A percentile compares a stretch with the other conserved stretches of the same genome.
These are phyloP conservation scores for Theretra japonica DNA, from an alignment of 2,888 invertebrate genomes.

Conservation along the genomic window DNA sequence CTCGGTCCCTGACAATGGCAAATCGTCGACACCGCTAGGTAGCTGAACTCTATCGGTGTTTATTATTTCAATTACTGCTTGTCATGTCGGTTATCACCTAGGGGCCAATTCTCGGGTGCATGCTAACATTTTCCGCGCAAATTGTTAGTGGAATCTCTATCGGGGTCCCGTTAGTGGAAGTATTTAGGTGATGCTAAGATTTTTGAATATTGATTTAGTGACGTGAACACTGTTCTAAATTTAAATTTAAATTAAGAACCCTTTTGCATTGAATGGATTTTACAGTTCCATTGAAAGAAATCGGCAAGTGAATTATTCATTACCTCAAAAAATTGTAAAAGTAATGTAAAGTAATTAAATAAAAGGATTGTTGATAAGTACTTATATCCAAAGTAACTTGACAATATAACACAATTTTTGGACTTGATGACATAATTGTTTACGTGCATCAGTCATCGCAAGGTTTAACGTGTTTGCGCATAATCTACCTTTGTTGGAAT, in stretches of 20 bases:
- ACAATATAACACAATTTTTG: background rate
- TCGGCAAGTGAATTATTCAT: no score
- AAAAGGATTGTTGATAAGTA: no score
- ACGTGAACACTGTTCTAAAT: background rate
- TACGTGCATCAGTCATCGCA: background rate
- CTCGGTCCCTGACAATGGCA: background rate
- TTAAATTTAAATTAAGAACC: no score
- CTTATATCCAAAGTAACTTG: no score
- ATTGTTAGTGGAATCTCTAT: constrained; percentile 32
- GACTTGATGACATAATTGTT: background rate
- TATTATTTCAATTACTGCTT: constrained; percentile 27
- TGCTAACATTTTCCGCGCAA: constrained; percentile 51
- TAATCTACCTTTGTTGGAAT: background rate
- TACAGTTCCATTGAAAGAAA: no score
- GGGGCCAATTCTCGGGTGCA: constrained; percentile 47
- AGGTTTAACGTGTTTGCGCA: background rate
- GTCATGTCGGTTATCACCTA: constrained; percentile 44
- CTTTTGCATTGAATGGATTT: no score
- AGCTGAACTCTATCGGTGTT: constrained; percentile 20
- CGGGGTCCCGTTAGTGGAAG: background rate
- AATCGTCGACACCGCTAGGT: constrained; percentile 2
- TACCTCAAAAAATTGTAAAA: no score
- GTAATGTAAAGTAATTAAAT: no score
- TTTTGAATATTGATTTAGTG: background rate
- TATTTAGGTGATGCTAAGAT: background rate